Percentiles rank a stretch among this genome's conserved stretches.
phyloP scores from a whole-genome alignment of 1,140 invertebrate species.

The Coelopa frigida region DNA sequence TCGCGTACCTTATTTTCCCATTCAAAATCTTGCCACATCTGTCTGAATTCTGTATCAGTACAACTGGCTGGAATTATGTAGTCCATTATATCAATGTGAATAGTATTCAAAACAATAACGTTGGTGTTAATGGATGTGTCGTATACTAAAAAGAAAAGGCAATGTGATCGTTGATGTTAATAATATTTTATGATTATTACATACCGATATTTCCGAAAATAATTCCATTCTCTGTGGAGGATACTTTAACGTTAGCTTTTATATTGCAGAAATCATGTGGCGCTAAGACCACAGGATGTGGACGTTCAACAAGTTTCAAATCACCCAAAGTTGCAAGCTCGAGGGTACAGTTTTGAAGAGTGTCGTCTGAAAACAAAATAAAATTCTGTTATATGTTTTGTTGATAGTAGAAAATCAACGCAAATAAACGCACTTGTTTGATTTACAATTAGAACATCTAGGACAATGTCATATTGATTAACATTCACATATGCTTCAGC shows the following conservation, averaged over 20 bases:
- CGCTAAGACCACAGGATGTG: slow-evolving; percentile 88
- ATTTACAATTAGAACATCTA: slow-evolving; percentile 97
- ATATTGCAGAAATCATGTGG: slow-evolving; percentile 97
- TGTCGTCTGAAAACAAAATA: slow-evolving; percentile 57
- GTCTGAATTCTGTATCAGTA: slow-evolving; percentile 90
- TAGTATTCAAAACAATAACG: slow-evolving; percentile 97
- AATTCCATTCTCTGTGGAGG: slow-evolving; percentile 98
- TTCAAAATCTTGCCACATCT: slow-evolving; percentile 99
- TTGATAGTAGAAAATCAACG: background rate
- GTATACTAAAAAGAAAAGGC: slow-evolving; percentile 61
- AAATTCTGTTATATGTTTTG: too few species aligned
- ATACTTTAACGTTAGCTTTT: slow-evolving; percentile 90
- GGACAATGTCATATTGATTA: slow-evolving; percentile 97
- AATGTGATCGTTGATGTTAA: background rate
- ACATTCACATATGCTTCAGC: slow-evolving; percentile 98
- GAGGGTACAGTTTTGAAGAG: slow-evolving; percentile 94
- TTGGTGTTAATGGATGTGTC: slow-evolving; percentile 91
- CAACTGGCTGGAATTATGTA: slow-evolving; percentile 97
- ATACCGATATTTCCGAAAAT: slow-evolving; percentile 98
- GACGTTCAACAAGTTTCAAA: slow-evolving; percentile 95
- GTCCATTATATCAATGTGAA: slow-evolving; percentile 99
- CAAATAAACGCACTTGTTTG: slow-evolving; percentile 66
- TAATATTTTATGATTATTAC: slow-evolving; percentile 5
- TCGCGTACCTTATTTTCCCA: slow-evolving; percentile 97
- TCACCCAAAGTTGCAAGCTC: slow-evolving; percentile 97